Base-by-base conservation (phyloP, 2,888 invertebrate genomes). In the Oligia latruncula region DNA sequence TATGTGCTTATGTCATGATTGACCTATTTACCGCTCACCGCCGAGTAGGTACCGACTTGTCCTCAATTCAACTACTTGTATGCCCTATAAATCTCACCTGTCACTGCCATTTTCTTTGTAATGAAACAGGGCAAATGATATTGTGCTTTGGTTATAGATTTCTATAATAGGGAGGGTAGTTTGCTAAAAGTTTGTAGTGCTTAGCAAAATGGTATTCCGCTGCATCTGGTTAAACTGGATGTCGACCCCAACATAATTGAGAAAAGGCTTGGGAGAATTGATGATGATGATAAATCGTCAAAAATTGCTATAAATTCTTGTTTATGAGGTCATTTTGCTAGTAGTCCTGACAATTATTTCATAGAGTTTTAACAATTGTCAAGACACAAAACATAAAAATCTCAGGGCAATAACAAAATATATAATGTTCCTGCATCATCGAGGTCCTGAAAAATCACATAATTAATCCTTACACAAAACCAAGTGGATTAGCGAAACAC, bases 61-160 rank as follows among this genome's bases (percentile, higher is more conserved):
- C 84, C 84, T 81, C 77, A 58, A 74, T 84, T 71, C 64, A 6
- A 43, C 68, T 77, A 77, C 74, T 81, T 20, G 73, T 52, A 52
- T 13, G 68, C 17, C 65, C 66, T 74, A 72, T 84, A 77, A 68
- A 84, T 77, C 71, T 72, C 67, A 84, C 84, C 84, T 84, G 81
- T 81, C 81, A 62, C 29, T 68, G 40, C 40, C 81, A 84, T 71
- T 72, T 71, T 67, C 77, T 46, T 68, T 68, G 77, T 77, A 55
- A 74, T 65, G 60, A 40, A 71, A 83, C 17, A 9, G 23, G 65
- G 62, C 71, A 66, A 29, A 60, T 46, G 52, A 58, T 70, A 29
- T 66, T 71, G 15, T 66, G 5, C 6, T 52, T 70, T 52, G n/a
- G 29, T 20, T 58, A 73, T 49, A 43, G 55, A 29, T 43, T 64